Conservation (phyloP, 2,113 vertebrate genomes). For the Centropus bengalensis region DNA sequence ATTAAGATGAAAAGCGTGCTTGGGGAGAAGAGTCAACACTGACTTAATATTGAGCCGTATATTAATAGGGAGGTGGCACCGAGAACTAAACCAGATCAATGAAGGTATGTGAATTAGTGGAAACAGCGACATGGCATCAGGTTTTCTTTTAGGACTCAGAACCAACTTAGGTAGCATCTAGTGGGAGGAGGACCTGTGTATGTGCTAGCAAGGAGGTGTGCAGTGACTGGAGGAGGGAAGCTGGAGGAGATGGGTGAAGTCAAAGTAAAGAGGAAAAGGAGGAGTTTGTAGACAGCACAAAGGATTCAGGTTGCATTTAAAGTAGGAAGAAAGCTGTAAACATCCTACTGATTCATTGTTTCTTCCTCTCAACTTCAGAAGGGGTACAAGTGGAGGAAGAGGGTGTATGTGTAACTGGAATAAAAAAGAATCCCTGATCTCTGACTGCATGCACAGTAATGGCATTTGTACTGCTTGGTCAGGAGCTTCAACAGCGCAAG, state of each 20-base stretch:
- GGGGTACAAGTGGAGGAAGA: neutral
- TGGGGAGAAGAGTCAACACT: neutral
- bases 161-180: neutral
- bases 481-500: neutral
- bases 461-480: neutral
- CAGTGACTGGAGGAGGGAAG: neutral
- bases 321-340: neutral
- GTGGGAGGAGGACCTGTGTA: neutral
- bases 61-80: neutral
- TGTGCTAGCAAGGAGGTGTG: accelerated
- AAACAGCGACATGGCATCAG: neutral
- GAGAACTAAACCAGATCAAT: neutral
- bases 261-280: neutral
- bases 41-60: neutral
- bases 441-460: neutral
- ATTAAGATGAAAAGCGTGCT: neutral
- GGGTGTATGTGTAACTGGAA: neutral
- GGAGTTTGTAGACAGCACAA: neutral
- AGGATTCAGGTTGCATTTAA: neutral
- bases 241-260: neutral
- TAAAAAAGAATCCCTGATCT: neutral
- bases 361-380: neutral
- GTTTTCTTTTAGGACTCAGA: neutral
- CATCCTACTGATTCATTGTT: neutral
- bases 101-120: neutral